phyloP scores from a whole-genome alignment of 2,113 vertebrate genomes.

The Phoenicopterus ruber region DNA sequence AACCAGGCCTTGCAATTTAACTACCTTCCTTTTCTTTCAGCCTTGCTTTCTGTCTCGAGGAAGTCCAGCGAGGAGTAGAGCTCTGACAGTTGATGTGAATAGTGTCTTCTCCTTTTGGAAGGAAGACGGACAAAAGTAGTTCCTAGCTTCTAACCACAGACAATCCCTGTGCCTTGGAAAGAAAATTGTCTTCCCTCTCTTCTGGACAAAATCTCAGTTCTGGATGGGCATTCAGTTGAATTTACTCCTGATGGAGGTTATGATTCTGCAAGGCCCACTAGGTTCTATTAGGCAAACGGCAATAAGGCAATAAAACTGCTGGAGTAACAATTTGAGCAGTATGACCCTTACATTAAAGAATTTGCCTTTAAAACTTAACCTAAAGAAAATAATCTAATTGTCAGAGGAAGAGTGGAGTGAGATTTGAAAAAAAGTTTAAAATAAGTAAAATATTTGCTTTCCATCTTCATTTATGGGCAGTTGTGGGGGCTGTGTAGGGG shows the following conservation, averaged over 20 bases:
- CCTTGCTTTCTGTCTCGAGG: background rate
- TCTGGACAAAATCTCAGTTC: background rate
- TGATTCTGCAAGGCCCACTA: background rate
- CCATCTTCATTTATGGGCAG: background rate
- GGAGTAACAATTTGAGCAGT: background rate
- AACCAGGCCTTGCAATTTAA: background rate
- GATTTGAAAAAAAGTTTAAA: background rate
- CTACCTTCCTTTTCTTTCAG: background rate
- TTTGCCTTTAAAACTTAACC: background rate
- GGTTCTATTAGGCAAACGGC: background rate
- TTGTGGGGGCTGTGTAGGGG: accelerated
- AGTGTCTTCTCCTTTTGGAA: background rate
- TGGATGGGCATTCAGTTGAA: background rate
- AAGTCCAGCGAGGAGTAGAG: background rate
- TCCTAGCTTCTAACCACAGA: background rate
- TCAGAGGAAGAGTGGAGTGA: background rate
- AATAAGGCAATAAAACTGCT: background rate
- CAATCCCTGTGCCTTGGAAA: background rate
- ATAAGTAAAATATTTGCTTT: background rate
- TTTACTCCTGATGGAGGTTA: background rate
- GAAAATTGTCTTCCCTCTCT: background rate
- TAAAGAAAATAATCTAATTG: background rate
- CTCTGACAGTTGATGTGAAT: background rate
- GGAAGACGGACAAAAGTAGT: background rate
- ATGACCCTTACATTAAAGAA: background rate